Percentiles rank a stretch among this genome's conserved stretches.
These are phyloP conservation scores for Lacanobia wlatinum DNA, from an alignment of 2,888 invertebrate genomes.

Conservation along the genomic window DNA sequence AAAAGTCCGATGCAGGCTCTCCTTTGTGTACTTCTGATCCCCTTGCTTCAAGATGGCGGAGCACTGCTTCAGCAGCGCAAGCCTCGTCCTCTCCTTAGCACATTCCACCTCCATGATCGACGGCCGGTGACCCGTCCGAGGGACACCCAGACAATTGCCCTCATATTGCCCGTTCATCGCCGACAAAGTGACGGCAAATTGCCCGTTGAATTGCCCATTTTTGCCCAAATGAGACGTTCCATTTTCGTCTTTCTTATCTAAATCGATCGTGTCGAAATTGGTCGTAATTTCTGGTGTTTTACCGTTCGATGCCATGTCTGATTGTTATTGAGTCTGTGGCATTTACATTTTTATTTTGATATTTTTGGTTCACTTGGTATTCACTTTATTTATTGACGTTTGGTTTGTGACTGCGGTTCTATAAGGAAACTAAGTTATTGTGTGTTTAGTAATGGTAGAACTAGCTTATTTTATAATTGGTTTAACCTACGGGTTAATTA, in stretches of 20 bases:
- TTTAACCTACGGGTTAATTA: not conserved
- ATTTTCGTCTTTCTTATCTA: conserved; percentile 53
- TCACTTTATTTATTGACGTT: not conserved
- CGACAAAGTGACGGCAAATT: conserved; percentile 35
- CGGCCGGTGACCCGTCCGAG: conserved; percentile 83
- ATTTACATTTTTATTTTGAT: conserved; percentile 41
- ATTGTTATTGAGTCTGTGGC: conserved; percentile 40
- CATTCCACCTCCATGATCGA: conserved; percentile 94
- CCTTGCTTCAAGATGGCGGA: conserved; percentile 92
- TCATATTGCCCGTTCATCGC: conserved; percentile 36
- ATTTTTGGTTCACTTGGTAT: conserved; percentile 5
- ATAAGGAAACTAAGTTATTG: conserved; percentile 30
- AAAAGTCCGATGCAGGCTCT: conserved; percentile 92
- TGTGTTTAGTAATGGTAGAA: not conserved
- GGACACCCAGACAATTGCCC: conserved; percentile 64
- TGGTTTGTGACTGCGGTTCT: not conserved
- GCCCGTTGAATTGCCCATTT: conserved; percentile 45
- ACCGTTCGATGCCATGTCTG: conserved; percentile 60
- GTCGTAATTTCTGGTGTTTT: conserved; percentile 59
- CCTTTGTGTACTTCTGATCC: conserved; percentile 91
- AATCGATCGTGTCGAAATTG: conserved; percentile 57
- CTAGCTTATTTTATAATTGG: not conserved
- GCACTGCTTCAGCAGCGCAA: conserved; percentile 92
- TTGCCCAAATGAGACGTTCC: conserved; percentile 23
- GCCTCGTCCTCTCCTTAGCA: conserved; percentile 91